phyloP scores from a whole-genome alignment of 2,797 vertebrate genomes.

The Rhabdophis nuchalis region DNA sequence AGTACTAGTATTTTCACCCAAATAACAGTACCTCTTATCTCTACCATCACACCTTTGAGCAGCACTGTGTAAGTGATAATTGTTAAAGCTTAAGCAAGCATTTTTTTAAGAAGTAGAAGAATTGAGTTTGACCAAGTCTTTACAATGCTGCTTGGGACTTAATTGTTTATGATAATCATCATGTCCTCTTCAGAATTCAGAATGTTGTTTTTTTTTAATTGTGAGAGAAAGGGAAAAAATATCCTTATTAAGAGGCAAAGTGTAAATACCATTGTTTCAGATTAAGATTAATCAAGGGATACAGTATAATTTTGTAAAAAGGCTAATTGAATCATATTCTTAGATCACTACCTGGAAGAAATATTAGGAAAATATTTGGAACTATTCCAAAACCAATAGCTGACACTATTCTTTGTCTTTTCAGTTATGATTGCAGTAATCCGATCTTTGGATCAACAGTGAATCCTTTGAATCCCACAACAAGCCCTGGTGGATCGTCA shows the following conservation, averaged over 20 bases:
- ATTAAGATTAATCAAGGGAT: not conserved
- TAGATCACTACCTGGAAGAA: not conserved
- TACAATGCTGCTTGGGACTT: not conserved
- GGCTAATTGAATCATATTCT: not conserved
- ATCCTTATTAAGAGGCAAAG: not conserved
- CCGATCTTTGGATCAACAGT: slow-evolving; percentile 81
- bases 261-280: not conserved
- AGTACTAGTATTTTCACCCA: not conserved
- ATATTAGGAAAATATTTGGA: not conserved
- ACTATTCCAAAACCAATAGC: not conserved
- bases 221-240: not conserved
- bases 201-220: not conserved
- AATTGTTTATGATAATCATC: not conserved
- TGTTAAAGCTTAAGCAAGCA: not conserved
- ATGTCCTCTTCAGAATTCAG: not conserved
- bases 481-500: slow-evolving; percentile 83
- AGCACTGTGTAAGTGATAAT: not conserved
- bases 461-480: slow-evolving; percentile 80
- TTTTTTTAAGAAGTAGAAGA: not conserved
- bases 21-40: not conserved
- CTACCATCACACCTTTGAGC: too few relatives aligned
- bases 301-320: not conserved
- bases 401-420: not conserved
- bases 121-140: not conserved
- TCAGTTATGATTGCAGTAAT: slow-evolving; percentile 88